These are phyloP conservation scores for Saguinus imperator DNA, from an alignment of 2,113 vertebrate species.

Conservation along the genomic window DNA sequence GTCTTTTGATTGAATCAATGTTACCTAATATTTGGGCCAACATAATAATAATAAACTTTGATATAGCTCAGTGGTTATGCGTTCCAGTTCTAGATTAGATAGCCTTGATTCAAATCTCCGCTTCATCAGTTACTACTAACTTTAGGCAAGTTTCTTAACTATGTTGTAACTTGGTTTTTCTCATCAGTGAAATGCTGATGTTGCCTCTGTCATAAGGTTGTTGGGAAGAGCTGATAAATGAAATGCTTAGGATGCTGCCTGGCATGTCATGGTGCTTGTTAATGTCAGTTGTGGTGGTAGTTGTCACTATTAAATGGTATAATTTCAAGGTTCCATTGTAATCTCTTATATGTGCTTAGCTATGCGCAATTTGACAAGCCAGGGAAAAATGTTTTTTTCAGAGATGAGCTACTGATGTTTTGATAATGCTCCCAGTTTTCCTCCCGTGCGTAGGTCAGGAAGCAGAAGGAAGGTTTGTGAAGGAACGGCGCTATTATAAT, in stretches of 20 bases:
- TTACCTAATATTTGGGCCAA: not conserved
- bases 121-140: not conserved
- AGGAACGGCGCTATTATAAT: not conserved
- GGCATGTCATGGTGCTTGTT: not conserved
- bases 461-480: not conserved
- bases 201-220: not conserved
- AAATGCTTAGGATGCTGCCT: not conserved
- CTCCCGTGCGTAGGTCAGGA: not conserved
- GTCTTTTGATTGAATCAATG: not conserved
- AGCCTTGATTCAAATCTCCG: not conserved
- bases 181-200: not conserved
- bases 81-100: not conserved
- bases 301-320: not conserved
- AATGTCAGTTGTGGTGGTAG: not conserved
- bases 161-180: not conserved
- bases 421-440: not conserved
- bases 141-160: not conserved
- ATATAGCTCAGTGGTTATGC: not conserved
- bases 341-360: not conserved
- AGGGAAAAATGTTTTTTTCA: not conserved
- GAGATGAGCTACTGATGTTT: not conserved
- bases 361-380: not conserved
- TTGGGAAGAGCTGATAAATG: not conserved
- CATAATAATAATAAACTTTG: not conserved
- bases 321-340: too few relatives aligned